Evolutionary conservation across 2,113 vertebrate species (phyloP), one percentile per base, ranked within the genome.

Genomic region (Pteropus alecto): DNA sequence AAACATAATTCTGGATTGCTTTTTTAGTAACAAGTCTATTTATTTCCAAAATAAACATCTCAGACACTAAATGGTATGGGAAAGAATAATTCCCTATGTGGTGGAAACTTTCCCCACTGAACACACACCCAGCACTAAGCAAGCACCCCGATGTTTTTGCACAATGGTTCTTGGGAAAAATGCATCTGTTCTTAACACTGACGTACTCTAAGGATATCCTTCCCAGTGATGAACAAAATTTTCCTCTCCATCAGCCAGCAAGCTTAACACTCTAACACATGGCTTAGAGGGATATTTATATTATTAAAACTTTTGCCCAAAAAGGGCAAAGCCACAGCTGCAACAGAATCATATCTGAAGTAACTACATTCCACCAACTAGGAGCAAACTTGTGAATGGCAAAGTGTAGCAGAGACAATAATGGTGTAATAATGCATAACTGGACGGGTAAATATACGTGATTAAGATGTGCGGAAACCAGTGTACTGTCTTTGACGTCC

Each of bases 31-130:
- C 94, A 94, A 96, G 58, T 78, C 13, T 82, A 83, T 86, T 38
- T 96, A 78, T 96, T 97, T 97, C 97, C 96, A 97, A 98, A 97
- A 97, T 95, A 97, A 97, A 97, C 73, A 97, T 30, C 22, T 54
- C 58, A 94, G 91, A 86, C 63, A 67, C 58, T 87, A 19, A 82
- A 89, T 43, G 79, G 67, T 65, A 48, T 82, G 74, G 68, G 82
- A 96, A 97, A 85, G 68, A 92, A 82, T 65, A 94, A 87, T 43
- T 89, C 86, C 76, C 67, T 46, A 6, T 28, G 81, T 78, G 38
- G 58, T 56, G 41, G 79, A 85, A 93, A 74, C 43, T 63, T 56
- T 94, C 73, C 71, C 86, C 33, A 67, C n/a, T 43, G 67, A 93
- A 73, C 51, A 81, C n/a, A 74, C n/a, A 15, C 33, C 63, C 91